Conservation (phyloP, 1,140 invertebrate genomes). For the Leptestheria dahalacensis region DNA sequence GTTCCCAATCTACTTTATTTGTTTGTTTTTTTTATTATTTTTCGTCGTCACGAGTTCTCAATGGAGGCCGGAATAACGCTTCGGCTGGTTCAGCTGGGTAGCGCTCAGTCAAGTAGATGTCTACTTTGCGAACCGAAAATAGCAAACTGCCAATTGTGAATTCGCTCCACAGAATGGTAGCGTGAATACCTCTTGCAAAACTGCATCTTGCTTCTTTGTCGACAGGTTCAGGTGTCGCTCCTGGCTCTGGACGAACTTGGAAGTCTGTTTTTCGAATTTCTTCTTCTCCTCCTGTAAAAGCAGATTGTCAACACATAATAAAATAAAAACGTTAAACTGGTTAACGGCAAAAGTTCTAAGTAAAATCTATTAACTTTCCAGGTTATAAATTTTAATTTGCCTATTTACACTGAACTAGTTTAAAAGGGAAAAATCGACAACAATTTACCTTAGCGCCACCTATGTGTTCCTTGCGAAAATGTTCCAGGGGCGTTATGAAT, state of each 20-base stretch:
- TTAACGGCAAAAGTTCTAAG: slow-evolving; percentile 9
- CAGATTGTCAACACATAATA: slow-evolving; percentile 12
- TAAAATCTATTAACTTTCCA: slow-evolving; percentile 11
- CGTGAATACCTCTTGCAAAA: slow-evolving; percentile 70
- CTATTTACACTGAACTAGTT: no score
- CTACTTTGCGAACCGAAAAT: no score
- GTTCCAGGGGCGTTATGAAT: slow-evolving; percentile 79
- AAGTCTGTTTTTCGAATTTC: slow-evolving; percentile 93
- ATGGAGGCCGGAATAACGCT: no score
- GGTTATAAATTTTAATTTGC: neutral
- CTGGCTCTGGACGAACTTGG: slow-evolving; percentile 89
- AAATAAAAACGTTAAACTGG: slow-evolving; percentile 13
- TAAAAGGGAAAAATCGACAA: no score
- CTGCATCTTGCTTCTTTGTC: slow-evolving; percentile 78
- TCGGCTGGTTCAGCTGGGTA: no score
- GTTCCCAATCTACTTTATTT: no score
- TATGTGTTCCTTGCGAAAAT: slow-evolving; percentile 86
- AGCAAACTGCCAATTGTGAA: neutral
- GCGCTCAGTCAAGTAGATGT: no score
- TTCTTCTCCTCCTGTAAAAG: slow-evolving; percentile 73
- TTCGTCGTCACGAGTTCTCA: no score
- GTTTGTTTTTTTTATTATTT: no score
- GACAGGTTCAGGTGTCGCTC: slow-evolving; percentile 88
- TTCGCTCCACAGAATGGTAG: neutral
- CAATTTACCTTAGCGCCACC: slow-evolving; percentile 67